A percentile compares a stretch with the other conserved stretches of the same genome.
Evolutionary conservation across 2,888 invertebrate genomes (phyloP).

Genomic region (Heliconius aoede): DNA sequence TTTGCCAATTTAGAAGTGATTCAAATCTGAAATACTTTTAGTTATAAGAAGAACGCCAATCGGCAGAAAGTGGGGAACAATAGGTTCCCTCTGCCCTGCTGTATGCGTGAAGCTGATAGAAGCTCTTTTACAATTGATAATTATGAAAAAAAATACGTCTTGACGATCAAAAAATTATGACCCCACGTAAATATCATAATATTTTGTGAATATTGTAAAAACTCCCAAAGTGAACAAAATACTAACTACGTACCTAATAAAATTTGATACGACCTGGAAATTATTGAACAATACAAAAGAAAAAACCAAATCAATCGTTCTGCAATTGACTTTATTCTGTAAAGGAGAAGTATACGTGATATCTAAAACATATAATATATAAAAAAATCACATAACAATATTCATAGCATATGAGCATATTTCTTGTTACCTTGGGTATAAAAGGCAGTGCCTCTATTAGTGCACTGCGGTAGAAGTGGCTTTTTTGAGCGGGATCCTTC

Average conservation of each 20-base stretch:
- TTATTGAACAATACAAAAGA: background rate
- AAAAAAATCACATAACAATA: conserved; percentile 14
- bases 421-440: conserved; percentile 84
- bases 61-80: no score
- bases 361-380: background rate
- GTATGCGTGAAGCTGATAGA: no score
- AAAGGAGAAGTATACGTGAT: background rate
- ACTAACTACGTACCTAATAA: background rate
- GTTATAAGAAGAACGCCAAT: background rate
- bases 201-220: background rate
- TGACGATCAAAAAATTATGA: no score
- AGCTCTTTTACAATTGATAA: no score
- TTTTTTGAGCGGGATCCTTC: conserved; percentile 94
- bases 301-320: background rate
- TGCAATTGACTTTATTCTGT: background rate
- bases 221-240: background rate
- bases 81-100: no score
- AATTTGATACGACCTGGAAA: background rate
- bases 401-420: background rate
- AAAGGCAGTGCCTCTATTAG: conserved; percentile 93
- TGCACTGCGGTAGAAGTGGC: conserved; percentile 94
- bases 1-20: conserved; percentile 21
- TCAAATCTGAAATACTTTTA: no score
- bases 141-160: no score
- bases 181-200: background rate